Conservation (phyloP, 2,888 invertebrate genomes). For the Bellardia pandia region DNA sequence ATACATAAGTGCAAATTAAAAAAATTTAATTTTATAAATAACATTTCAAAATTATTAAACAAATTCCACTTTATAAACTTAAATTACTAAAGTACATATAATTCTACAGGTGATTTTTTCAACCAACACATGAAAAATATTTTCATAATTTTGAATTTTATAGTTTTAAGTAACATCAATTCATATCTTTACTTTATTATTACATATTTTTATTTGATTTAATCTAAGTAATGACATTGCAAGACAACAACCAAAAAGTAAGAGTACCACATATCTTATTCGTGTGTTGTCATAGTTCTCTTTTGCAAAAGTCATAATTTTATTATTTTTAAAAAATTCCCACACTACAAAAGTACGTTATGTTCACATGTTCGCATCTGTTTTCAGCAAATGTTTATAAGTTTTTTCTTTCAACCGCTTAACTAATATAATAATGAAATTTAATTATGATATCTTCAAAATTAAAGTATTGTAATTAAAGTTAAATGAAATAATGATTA, state of each 20-base stretch:
- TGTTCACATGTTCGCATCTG: too few species aligned
- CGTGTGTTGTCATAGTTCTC: neutral
- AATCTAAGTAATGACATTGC: neutral
- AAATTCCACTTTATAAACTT: neutral
- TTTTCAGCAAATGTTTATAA: too few species aligned
- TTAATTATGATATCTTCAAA: too few species aligned
- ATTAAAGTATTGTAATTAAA: too few species aligned
- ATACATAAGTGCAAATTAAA: too few species aligned
- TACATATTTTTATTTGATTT: neutral
- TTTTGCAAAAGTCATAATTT: neutral
- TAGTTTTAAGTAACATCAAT: neutral
- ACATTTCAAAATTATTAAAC: too few species aligned
- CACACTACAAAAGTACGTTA: neutral
- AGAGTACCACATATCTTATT: neutral
- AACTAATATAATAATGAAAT: too few species aligned
- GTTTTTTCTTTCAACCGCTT: too few species aligned
- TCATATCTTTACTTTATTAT: neutral
- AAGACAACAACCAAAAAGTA: neutral
- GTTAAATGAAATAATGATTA: too few species aligned
- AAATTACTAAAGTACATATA: neutral
- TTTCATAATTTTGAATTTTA: neutral
- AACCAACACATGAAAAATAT: neutral
- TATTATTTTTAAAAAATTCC: slow-evolving; percentile 1
- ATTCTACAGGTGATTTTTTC: neutral
- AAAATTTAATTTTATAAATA: too few species aligned